A percentile compares a stretch with the other conserved stretches of the same genome.
Conservation (phyloP, 2,797 vertebrate species). For the Rhabdophis nuchalis region DNA sequence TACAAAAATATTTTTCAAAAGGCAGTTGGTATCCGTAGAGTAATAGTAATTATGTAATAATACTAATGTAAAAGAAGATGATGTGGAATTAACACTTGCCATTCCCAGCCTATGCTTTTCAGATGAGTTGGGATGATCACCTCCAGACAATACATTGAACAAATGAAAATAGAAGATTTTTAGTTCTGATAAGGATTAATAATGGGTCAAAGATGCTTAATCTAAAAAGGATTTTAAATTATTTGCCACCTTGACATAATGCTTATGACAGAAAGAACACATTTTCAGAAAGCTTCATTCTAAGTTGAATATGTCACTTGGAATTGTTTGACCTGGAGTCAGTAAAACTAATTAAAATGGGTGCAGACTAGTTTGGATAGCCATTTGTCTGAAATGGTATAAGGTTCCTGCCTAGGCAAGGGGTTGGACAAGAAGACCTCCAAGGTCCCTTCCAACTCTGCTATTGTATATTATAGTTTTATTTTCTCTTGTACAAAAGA, state of each 20-base stretch:
- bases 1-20: neutral
- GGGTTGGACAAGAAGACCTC: no score
- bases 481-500: neutral
- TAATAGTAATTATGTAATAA: neutral
- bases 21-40: neutral
- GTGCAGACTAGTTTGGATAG: no score
- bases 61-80: neutral
- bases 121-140: neutral
- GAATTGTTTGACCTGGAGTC: neutral
- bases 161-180: neutral
- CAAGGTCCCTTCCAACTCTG: no score
- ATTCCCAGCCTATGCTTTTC: neutral
- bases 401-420: no score
- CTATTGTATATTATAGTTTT: no score
- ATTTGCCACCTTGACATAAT: neutral
- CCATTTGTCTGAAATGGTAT: no score
- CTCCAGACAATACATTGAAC: neutral
- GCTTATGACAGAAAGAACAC: neutral
- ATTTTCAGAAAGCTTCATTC: neutral
- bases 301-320: neutral
- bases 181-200: neutral
- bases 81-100: neutral
- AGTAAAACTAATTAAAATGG: neutral
- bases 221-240: neutral
- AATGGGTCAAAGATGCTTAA: neutral